Evolutionary conservation across 1,140 invertebrate species (phyloP).

Genomic region (Maconellicoccus hirsutus): DNA sequence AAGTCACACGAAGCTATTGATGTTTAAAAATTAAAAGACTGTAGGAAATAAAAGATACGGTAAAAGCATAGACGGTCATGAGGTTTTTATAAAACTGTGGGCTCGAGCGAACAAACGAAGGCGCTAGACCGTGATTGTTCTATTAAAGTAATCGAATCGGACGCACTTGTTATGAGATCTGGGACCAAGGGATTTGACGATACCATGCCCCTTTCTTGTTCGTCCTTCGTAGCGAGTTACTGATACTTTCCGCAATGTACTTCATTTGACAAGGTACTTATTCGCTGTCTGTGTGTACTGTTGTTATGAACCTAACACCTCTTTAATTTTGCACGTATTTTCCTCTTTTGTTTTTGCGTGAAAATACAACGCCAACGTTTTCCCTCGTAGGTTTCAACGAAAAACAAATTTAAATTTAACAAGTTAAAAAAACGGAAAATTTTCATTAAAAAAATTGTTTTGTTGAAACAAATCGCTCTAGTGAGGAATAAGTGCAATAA

Average conservation of each 20-base stretch:
- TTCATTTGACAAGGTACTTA: constrained; percentile 1
- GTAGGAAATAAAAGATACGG: neutral
- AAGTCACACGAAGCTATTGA: neutral
- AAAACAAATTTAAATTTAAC: neutral
- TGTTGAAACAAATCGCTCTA: too few species aligned
- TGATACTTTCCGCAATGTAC: neutral
- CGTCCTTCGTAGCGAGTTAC: neutral
- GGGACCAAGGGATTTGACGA: constrained; percentile 14
- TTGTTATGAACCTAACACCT: constrained; percentile 8
- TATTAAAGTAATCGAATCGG: constrained; percentile 22
- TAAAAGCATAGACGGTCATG: neutral
- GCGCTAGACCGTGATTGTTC: constrained; percentile 19
- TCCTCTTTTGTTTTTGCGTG: neutral
- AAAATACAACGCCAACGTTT: neutral
- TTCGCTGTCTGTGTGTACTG: neutral
- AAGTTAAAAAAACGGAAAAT: too few species aligned
- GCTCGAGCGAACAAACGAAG: constrained; percentile 15
- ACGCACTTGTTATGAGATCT: constrained; percentile 22
- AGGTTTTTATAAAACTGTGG: neutral
- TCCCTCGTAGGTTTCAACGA: neutral
- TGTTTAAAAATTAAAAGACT: neutral
- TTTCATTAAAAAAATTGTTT: too few species aligned
- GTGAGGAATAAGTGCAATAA: too few species aligned
- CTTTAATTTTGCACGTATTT: neutral
- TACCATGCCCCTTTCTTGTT: neutral